Evolutionary conservation across 2,888 invertebrate genomes (phyloP), one percentile per base, ranked within the genome.

Genomic region (Gymnocheta viridis): DNA sequence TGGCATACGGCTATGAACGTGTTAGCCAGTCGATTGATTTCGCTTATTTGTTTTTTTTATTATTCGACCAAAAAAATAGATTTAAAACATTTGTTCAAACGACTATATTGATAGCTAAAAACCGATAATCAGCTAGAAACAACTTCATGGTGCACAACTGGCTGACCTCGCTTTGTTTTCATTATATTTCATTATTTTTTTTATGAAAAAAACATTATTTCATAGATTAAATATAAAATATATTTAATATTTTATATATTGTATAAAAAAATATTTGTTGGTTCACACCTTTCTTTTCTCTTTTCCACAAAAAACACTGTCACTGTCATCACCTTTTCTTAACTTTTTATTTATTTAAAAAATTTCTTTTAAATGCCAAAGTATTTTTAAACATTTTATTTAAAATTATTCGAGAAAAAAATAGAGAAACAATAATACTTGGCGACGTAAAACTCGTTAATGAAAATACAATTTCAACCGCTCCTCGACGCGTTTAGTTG

Each of bases 331-430:
- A 81, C 72, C 49, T 58, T 56, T 74, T 49, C 44, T 72, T 47
- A 1, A 35, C 19, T 41, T 73, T 74, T 69, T 78, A 78, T 73
- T 78, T 77, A 49, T 66, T 72, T 60, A 76, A 84, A 14, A 81
- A 81, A 73, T 69, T 66, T 85, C 54, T 72, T 82, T 76, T 67
- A 82, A 82, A 85, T 82, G 82, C 85, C 85, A 85, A 85, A 85
- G 70, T 72, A 60, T 69, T 74, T 82, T 74, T 38, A 54, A 74
- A 74, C 58, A 69, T 80, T 70, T 64, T 51, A 54, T 74, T 62
- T 19, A 27, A 58, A 27, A 54, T 54, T 35, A 44, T n/a, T 56
- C 29, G 17, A 32, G 49, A 41, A 66, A 44, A 17, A 35, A 14
- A 70, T 44, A 32, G 24, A 60, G 47, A 81, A 32, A 41, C 49